Base-by-base conservation (phyloP, 2,797 vertebrate genomes). In the Tenualosa ilisha region DNA sequence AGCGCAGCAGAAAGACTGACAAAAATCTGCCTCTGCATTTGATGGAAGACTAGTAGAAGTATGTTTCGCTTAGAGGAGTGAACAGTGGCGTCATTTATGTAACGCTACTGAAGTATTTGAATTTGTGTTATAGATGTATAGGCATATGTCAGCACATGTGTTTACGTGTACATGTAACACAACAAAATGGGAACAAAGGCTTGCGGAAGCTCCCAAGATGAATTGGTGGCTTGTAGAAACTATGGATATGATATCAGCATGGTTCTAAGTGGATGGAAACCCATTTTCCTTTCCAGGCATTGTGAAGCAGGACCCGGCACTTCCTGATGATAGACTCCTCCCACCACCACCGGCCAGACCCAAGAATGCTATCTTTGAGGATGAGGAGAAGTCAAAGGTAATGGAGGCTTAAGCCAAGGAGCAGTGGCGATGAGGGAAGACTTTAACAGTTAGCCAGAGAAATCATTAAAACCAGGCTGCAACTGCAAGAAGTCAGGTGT, bases 371-470 rank as follows among this genome's bases (percentile, higher is more conserved):
- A 96, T 99, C 85, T 99, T 99, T 93, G 98, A 99, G 88, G 98
- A 99, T 83, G 98, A 99, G 88, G 98, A 99, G 90, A 99, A 99
- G 89, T 99, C 98, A 54, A 99, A 99, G 97, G 98, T 99, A 91
- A 93, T 86, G 75, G 46, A 51, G 11, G 81, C 26, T 13, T 51
- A 51, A 72, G 12, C 1, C 20, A 13, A 17, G 53, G 20, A 63
- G 59, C 5, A n/a, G 6, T n/a, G 56, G 56, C 20, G 24, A 24
- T 2, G 7, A 24, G 6, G 7, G n/a, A 24, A 63, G 59, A 24
- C 59, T 63, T 24, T 11, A 51, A 12, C 11, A 7, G 7, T 51
- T 51, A 51, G 50, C 46, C 46, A 4, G 46, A 46, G 46, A 46
- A 46, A 31, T 31, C 1, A 1, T 31, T 1, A 31, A 31, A 31